Evolutionary conservation across 92 coral and sea anemone species (phyloP), one percentile per base, ranked within the genome.

Genomic region (Ricordea florida): DNA sequence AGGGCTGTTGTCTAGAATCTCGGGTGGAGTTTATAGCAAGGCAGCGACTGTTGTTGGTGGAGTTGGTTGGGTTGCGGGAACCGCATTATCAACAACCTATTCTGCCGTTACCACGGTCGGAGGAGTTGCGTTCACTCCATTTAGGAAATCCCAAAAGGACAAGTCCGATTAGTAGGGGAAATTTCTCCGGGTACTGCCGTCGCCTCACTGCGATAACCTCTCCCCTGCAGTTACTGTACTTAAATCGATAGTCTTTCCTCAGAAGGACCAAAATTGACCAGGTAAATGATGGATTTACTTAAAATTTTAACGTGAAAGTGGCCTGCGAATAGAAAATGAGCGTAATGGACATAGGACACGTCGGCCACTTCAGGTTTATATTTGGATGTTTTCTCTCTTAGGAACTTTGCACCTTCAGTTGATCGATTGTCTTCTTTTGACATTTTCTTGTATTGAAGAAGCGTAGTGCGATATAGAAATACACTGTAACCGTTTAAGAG

Each of bases 21-120:
- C 98, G 24, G 98, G 98, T 27, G 97, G 94, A 1, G 98, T 92
- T 45, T 85, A 87, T 41, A 86, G 51, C 69, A 92, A 93, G 62
- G 94, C 98, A 2, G 91, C 97, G 4, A 78, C 87, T 16, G 98
- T 93, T 0, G 97, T 84, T 48, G 98, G 98, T 22, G 98, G 98
- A 62, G 97, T 94, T 62, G 93, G 97, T 14, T 94, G 97, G 98
- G 79, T 94, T 1, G 97, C 98, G 33, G 98, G 98, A 6, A 90
- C 97, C 5, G 97, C 97, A 5, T 65, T 89, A 64, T 94, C 98
- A 28, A 94, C 96, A 10, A 94, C 97, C 0, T 87, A 74, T 48
- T 63, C 86, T 29, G 98, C 90, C 1, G 97, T 87, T 1, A 65
- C 90, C 11, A 81, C 90, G 7, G 97, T 91, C 31, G 90, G 97